Base-by-base conservation (phyloP, 2,888 invertebrate genomes). In the Fissipunctia ypsillon region DNA sequence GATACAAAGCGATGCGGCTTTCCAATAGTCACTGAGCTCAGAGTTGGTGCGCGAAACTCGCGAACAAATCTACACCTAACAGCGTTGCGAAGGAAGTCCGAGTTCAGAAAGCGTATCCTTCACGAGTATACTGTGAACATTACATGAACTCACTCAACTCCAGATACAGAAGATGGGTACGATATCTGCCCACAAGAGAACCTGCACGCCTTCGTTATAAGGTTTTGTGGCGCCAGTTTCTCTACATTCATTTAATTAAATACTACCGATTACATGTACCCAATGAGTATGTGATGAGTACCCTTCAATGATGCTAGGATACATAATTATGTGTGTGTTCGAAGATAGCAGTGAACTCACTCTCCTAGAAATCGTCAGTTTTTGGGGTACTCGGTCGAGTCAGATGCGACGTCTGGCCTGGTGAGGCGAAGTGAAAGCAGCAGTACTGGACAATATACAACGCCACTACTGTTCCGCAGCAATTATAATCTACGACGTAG, bases 381-480 rank as follows among this genome's bases (percentile, higher is more conserved):
- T 56, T 14, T 28, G n/a, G 50, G 38, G 50, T 41, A 19, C 38
- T 52, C 25, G 19, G 56, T 76, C 61, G 31, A 45, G 56, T 57
- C 56, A 63, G 48, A 35, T 35, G 41, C 12, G 61, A 38, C 19
- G 45, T 74, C 59, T 31, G 56, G n/a, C 19, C 57, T 61, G 57
- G 57, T 12, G 43, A 6, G 43, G 48, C 69, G 45, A 25, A 54
- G 43, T 9, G 54, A 41, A 82, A 31, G 83, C 78, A 73, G 73
- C 83, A 82, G 69, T 54, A 69, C 78, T n/a, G 3, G n/a, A 56
- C 80, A 67, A 65, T 63, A 76, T 69, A 56, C 83, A 60, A 69
- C 80, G 80, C 78, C 80, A 80, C 83, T 80, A 80, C 78, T 59
- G 1, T 28, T 56, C 14, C 78, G 80, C n/a, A 82, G 82, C 80